Evolutionary conservation across 2,888 invertebrate species (phyloP).

Genomic region (Phaonia tiefii): DNA sequence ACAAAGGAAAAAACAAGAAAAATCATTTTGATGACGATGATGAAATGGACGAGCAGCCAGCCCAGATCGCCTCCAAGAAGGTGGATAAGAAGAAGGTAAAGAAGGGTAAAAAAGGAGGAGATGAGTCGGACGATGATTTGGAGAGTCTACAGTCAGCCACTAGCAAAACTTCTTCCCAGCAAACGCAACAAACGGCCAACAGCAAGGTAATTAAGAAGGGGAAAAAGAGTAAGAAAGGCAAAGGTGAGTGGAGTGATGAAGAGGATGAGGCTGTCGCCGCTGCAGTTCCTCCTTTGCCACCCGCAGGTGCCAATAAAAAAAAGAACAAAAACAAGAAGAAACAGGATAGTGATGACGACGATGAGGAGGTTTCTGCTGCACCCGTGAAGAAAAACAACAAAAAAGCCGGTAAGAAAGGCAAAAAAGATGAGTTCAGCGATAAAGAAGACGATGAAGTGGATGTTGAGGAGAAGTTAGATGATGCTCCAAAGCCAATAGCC

Average conservation of each 20-base stretch:
- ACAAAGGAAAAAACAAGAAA: conserved; percentile 76
- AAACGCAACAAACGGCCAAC: conserved; percentile 41
- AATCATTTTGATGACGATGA: conserved; percentile 75
- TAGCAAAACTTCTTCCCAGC: conserved; percentile 67
- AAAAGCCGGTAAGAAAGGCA: conserved; percentile 76
- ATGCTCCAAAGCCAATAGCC: conserved; percentile 61
- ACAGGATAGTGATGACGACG: conserved; percentile 65
- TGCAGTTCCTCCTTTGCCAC: conserved; percentile 28
- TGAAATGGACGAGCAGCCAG: conserved; percentile 62
- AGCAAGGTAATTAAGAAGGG: conserved; percentile 73
- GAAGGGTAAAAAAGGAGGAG: conserved; percentile 81
- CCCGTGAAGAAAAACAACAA: conserved; percentile 66
- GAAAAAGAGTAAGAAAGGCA: conserved; percentile 80
- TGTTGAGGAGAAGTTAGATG: conserved; percentile 54
- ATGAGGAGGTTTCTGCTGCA: conserved; percentile 46
- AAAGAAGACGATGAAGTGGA: conserved; percentile 67
- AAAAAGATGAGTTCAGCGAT: conserved; percentile 62
- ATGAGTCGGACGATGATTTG: conserved; percentile 81
- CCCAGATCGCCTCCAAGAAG: conserved; percentile 66
- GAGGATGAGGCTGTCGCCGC: conserved; percentile 69
- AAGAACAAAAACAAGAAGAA: conserved; percentile 65
- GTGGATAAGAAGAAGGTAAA: conserved; percentile 74
- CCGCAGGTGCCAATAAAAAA: conserved; percentile 25
- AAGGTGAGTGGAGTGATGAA: conserved; percentile 82
- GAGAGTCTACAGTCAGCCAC: conserved; percentile 72